Conservation (phyloP, 2,113 vertebrate species). For the Sturnira hondurensis region DNA sequence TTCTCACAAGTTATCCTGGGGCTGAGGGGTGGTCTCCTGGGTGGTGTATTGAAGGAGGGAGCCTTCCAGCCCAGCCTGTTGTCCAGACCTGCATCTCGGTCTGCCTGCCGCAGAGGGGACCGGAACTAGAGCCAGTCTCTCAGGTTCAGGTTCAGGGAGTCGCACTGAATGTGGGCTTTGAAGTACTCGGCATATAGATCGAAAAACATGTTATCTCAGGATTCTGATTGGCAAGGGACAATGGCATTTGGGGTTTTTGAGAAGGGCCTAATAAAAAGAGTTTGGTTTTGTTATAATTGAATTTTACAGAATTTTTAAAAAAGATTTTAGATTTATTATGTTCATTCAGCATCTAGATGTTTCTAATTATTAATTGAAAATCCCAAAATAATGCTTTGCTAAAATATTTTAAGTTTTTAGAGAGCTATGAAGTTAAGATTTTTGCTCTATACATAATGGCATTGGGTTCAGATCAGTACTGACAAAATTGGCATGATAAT, state of each 20-base stretch:
- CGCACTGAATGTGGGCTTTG: neutral
- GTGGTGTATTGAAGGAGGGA: neutral
- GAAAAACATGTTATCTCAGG: neutral
- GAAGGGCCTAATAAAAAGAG: neutral
- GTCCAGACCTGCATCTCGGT: neutral
- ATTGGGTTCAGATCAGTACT: neutral
- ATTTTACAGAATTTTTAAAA: neutral
- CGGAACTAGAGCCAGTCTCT: rapidly evolving
- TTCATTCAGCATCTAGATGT: neutral
- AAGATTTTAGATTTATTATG: neutral
- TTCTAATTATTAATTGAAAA: neutral
- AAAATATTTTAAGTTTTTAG: neutral
- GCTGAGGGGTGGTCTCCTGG: neutral
- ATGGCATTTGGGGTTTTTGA: neutral
- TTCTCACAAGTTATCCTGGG: neutral
- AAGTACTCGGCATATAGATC: neutral
- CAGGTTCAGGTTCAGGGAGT: neutral
- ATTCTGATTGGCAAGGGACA: neutral
- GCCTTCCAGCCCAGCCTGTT: neutral
- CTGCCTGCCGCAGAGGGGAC: neutral
- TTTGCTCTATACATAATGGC: neutral
- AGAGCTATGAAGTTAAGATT: neutral
- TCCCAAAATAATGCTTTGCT: neutral
- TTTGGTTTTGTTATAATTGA: neutral
- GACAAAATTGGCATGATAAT: neutral